phyloP scores from a whole-genome alignment of 2,888 invertebrate species.

The Xylota sylvarum region DNA sequence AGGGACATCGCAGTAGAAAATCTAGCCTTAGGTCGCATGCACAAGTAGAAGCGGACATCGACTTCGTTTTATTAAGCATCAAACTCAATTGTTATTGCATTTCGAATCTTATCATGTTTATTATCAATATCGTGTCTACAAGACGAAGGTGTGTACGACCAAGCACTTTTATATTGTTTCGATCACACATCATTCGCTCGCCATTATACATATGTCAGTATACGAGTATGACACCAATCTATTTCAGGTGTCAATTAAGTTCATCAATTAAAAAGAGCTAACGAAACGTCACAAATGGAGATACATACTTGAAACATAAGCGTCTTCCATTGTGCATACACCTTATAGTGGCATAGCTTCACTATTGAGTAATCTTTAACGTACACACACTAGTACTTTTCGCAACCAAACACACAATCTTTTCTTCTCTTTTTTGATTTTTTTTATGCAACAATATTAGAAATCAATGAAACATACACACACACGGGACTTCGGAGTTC shows the following conservation, averaged over 20 bases:
- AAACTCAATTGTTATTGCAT: too few species aligned
- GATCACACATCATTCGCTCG: not conserved
- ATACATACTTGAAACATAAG: conserved; percentile 40
- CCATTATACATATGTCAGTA: too few species aligned
- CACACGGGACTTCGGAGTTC: conserved; percentile 43
- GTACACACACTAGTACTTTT: conserved; percentile 10
- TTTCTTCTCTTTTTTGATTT: conserved; percentile 11
- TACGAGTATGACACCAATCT: too few species aligned
- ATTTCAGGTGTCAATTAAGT: conserved; percentile 23
- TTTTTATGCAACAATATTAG: conserved; percentile 36
- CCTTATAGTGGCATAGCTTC: not conserved
- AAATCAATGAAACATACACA: conserved; percentile 52
- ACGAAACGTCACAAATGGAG: conserved; percentile 17
- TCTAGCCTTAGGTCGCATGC: too few species aligned
- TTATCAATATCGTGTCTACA: too few species aligned
- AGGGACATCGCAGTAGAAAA: too few species aligned
- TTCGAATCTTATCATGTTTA: too few species aligned
- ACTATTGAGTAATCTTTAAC: conserved; percentile 44
- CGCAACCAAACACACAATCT: conserved; percentile 10
- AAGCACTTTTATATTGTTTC: too few species aligned
- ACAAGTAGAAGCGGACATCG: too few species aligned
- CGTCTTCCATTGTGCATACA: conserved; percentile 15
- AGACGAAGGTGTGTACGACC: too few species aligned
- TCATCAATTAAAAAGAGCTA: conserved; percentile 40
- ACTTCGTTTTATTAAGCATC: too few species aligned